Evolutionary conservation across 2,113 vertebrate genomes (phyloP), one percentile per base, ranked within the genome.

Genomic region (Castor canadensis): DNA sequence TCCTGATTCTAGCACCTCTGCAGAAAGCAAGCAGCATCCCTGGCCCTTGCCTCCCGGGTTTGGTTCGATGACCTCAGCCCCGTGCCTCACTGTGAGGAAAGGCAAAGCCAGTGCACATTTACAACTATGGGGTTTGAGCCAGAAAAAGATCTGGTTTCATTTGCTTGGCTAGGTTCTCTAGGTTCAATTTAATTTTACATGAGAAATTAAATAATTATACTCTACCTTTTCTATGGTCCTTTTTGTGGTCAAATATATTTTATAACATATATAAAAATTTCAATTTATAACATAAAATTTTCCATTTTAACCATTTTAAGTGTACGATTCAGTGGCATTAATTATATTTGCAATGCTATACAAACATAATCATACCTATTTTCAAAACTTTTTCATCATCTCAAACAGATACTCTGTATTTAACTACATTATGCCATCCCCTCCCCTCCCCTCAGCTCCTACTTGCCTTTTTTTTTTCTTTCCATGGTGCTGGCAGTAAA

Each of bases 181-280:
- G 75, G 58, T 96, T 96, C 81, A 79, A 3, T 52, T 77, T 87
- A 87, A 73, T 81, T 93, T 90, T 67, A 76, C 24, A 9, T 47
- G 49, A 49, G 47, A 93, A 85, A 86, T 95, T 76, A 77, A 92
- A 93, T 56, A 56, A 69, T 71, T 45, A 49, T 4, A 47, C 20
- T 20, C 30, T 66, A 45, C 45, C n/a, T 82, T 89, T 86, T 43
- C 76, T 80, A 40, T 87, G 71, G 30, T 87, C 66, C 71, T 85
- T 72, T 91, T 76, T 76, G 73, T 62, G 62, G 54, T 86, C 76
- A 89, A 52, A 69, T 40, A 28, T 28, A 54, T 56, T 64, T 67
- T 86, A 12, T 40, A 86, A 54, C 49, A 30, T 67, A 12, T 76
- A 56, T 45, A 77, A 67, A 58, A 40, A 40, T 67, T 16, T 30